Percentiles rank a stretch among this genome's conserved stretches.
Evolutionary conservation across 1,140 invertebrate genomes (phyloP).

Genomic region (Ooceraea biroi): DNA sequence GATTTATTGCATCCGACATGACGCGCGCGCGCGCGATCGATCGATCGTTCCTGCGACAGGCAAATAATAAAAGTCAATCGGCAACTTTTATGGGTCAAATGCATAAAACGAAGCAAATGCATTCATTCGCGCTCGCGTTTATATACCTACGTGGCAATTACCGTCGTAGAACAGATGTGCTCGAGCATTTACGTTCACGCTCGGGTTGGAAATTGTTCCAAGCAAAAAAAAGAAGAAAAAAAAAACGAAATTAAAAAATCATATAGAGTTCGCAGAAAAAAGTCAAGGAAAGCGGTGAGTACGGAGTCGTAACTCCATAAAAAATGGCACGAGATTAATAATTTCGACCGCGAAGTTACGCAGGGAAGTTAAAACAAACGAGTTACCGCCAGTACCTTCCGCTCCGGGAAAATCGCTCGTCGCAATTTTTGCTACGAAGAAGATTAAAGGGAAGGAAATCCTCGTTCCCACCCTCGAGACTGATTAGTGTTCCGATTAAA

Average conservation of each 20-base stretch:
- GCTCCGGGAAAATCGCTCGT: not conserved
- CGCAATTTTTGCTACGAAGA: not conserved
- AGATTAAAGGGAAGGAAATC: not conserved
- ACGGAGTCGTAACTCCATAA: not conserved
- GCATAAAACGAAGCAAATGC: no score
- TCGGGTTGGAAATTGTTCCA: no score
- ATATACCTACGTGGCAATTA: no score
- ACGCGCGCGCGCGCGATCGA: not conserved
- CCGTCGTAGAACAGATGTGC: no score
- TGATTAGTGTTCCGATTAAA: not conserved
- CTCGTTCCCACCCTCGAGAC: not conserved
- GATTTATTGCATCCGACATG: not conserved
- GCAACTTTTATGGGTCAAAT: no score
- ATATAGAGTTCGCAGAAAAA: not conserved
- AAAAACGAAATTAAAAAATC: not conserved
- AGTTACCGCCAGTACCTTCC: not conserved
- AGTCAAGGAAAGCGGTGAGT: not conserved
- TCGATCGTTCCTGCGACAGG: not conserved
- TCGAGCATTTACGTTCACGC: no score
- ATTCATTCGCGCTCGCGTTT: no score
- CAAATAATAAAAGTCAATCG: no score
- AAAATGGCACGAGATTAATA: slow-evolving; percentile 3
- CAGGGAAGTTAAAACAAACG: not conserved
- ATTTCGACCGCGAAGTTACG: not conserved
- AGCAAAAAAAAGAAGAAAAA: no score